Evolutionary conservation across 2,113 vertebrate genomes (phyloP).

Genomic region (Sinocyclocheilus grahami): DNA sequence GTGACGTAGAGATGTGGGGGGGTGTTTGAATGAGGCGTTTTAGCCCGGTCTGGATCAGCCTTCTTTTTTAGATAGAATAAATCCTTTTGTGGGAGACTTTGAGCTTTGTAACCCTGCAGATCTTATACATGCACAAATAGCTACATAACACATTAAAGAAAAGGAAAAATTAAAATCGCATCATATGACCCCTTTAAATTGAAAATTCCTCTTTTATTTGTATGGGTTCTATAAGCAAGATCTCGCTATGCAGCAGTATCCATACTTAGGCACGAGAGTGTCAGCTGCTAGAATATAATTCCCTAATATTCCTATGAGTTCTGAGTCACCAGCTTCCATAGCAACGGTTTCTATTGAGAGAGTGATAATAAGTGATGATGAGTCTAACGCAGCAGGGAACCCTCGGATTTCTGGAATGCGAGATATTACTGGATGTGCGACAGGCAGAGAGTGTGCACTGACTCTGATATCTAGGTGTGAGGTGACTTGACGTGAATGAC

Average conservation of each 20-base stretch:
- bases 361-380: conserved; percentile 61
- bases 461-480: conserved; percentile 32
- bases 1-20: too few relatives aligned
- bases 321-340: conserved; percentile 53
- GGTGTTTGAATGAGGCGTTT: too few relatives aligned
- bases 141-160: too few relatives aligned
- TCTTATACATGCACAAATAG: too few relatives aligned
- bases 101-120: too few relatives aligned
- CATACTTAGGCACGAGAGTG: conserved; percentile 12
- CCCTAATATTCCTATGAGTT: conserved; percentile 38
- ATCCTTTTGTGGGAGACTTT: too few relatives aligned
- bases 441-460: conserved; percentile 15
- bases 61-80: too few relatives aligned
- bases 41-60: too few relatives aligned
- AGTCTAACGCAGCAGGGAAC: conserved; percentile 48
- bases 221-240: not conserved
- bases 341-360: conserved; percentile 58
- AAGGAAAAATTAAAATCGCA: too few relatives aligned
- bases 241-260: not conserved
- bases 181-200: too few relatives aligned
- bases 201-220: not conserved
- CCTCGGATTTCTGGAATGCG: conserved; percentile 44
- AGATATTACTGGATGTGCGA: conserved; percentile 44
- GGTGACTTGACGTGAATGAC: conserved; percentile 5
- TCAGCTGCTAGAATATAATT: conserved; percentile 34